Base-by-base conservation (phyloP, 2,113 vertebrate species). In the Nesogale talazaci region DNA sequence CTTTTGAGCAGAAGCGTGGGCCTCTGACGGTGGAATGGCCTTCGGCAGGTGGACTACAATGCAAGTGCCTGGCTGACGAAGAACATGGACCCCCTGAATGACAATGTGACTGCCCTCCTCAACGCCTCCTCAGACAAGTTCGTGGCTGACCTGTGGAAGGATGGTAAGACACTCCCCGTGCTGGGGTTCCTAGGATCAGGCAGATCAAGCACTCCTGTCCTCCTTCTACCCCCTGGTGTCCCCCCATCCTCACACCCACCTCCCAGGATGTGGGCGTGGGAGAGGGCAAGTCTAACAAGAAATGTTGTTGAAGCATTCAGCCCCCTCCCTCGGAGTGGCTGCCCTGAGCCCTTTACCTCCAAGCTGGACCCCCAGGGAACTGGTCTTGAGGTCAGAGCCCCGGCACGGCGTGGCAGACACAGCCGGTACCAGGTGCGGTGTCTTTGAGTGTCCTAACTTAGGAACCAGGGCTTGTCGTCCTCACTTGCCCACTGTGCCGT, bases 41-140 rank as follows among this genome's bases (percentile, higher is more conserved):
- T 92, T 94, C 76, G 95, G 17, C 95, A 99, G 99, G 99, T 99
- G 42, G 98, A 99, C 94, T 99, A 99, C 89, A 99, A 99, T 0
- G 99, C 99, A 0, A 98, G 96, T 1, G 98, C 97, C 86, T 99
- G 99, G 99, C 96, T 99, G 95, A 99, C 99, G 6, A 99, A 99
- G 98, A 99, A 99, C 97, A 99, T 99, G 99, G 99, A 99, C 89
- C 99, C 99, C 0, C 98, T 99, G 61, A 99, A 99, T 0, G 99
- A 99, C 98, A 99, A 99, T 0, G 99, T 99, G 91, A 99, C 99
- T 0, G 91, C 99, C 42, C 98, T 99, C 87, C 98, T 99, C 93
- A 99, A 98, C 36, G 99, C 98, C 93, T 99, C 99, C 42, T 99
- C 99, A 19, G 99, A 98, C 97, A 98, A 95, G 97, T 99, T 99